Conservation (phyloP, 2,797 vertebrate species). For the Apogon hyalosoma region DNA sequence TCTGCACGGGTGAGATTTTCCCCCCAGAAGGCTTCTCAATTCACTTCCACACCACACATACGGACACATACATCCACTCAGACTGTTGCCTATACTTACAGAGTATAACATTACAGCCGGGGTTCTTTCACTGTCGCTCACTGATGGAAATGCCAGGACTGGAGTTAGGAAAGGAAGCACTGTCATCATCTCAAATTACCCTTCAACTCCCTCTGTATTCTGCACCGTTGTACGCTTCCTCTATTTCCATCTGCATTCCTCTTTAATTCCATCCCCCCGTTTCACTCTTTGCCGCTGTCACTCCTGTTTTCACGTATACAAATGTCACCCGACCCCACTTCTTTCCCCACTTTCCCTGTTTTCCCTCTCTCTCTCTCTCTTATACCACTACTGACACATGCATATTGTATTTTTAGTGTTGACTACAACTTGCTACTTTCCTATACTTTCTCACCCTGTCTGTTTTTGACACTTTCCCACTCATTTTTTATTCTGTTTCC, state of each 20-base stretch:
- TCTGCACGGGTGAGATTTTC: neutral
- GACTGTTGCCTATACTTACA: conserved; percentile 8
- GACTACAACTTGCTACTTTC: neutral
- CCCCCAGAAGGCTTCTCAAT: neutral
- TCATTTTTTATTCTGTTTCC: neutral
- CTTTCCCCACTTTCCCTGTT: conserved; percentile 25
- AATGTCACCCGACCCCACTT: neutral
- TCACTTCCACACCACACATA: neutral
- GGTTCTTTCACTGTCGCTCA: conserved; percentile 7
- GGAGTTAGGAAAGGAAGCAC: conserved; percentile 35
- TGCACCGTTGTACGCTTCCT: conserved; percentile 33
- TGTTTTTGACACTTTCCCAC: neutral
- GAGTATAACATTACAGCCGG: conserved; percentile 28
- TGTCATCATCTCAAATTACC: conserved; percentile 62
- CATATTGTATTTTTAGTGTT: conserved; percentile 33
- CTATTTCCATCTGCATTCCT: conserved; percentile 55
- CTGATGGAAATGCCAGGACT: conserved; percentile 46
- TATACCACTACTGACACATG: neutral
- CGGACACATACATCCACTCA: neutral
- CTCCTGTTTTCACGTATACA: conserved; percentile 3
- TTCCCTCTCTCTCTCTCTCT: conserved; percentile 13
- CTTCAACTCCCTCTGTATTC: conserved; percentile 24
- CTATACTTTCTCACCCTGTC: neutral
- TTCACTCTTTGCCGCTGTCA: conserved; percentile 14
- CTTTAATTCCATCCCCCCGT: conserved; percentile 33